Base-by-base conservation (phyloP, 1,140 invertebrate species). In the Sarcophaga bullata region DNA sequence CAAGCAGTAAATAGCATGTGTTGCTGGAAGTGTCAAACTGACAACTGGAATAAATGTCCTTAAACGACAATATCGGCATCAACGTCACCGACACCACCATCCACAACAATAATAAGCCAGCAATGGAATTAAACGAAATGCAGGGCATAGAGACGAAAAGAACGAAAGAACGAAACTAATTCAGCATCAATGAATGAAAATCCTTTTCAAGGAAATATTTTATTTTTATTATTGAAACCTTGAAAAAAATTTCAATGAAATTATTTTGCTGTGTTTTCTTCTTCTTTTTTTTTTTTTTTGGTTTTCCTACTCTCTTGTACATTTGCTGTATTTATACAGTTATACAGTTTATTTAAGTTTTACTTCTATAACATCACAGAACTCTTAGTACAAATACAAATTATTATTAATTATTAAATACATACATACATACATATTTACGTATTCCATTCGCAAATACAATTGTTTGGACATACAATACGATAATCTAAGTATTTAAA, bases 31-130 rank as follows among this genome's bases (percentile, higher is more conserved):
- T 68, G 62, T 68, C 62, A 68, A 8, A 19, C 7, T 68, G 62
- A 68, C 62, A 68, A 68, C 17, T 68, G 62, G 62, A 68, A 68
- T 68, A 68, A 68, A 68, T 68, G 62, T 68, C 62, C 62, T 68
- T 68, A 68, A 37, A 17, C 13, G n/a, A 6, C 62, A 68, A 25
- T 7, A 68, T 37, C 25, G 25, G 25, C 25, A 37, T 37, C 25
- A 37, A 37, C 25, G 25, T 37, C 25, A 37, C 25, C 25, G 25
- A 37, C 25, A 37, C 1, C 4, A 37, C 1, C n/a, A n/a, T n/a
- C n/a, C n/a, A n/a, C 25, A 37, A 37, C 25, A 37, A 37, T 37
- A 37, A 37, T 4, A 37, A 37, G 25, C 25, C 25, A 37, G 25
- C 25, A 37, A 37, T 37, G 25, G 25, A 37, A 37, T 37, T 37